Percentiles rank a stretch among this genome's conserved stretches.
These are phyloP conservation scores for Catocala nupta DNA, from an alignment of 2,888 invertebrate genomes.

Conservation along the genomic window DNA sequence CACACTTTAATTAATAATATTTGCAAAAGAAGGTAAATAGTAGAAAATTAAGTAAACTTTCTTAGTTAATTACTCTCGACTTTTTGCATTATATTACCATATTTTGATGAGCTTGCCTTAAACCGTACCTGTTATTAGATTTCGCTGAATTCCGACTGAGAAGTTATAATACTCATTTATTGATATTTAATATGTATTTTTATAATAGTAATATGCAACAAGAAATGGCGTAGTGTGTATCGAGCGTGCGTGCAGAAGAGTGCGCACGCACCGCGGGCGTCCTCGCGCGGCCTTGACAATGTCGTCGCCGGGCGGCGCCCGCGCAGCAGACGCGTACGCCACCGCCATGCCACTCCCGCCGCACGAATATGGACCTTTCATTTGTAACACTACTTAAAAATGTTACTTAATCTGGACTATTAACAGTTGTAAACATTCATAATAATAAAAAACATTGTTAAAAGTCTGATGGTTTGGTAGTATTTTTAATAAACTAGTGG, in stretches of 20 bases:
- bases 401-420: slow-evolving; percentile 11
- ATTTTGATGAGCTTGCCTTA: background rate
- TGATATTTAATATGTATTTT: too few species aligned
- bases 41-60: slow-evolving; percentile 9
- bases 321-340: slow-evolving; percentile 27
- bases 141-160: background rate
- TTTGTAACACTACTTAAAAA: slow-evolving; percentile 33
- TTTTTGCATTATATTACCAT: background rate
- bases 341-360: slow-evolving; percentile 6
- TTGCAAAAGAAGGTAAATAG: slow-evolving; percentile 4
- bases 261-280: slow-evolving; percentile 56
- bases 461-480: background rate
- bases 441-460: too few species aligned
- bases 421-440: background rate
- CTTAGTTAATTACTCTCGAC: slow-evolving; percentile 8
- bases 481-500: too few species aligned
- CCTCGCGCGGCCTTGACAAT: slow-evolving; percentile 80
- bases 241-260: slow-evolving; percentile 44
- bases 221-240: slow-evolving; percentile 62
- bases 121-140: background rate
- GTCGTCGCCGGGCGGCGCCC: slow-evolving; percentile 62
- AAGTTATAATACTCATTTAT: too few species aligned
- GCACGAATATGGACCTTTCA: slow-evolving; percentile 40
- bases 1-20: slow-evolving; percentile 15
- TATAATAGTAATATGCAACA: too few species aligned